Base-by-base conservation (phyloP, 2,888 invertebrate species). In the Ophonus ardosiacus region DNA sequence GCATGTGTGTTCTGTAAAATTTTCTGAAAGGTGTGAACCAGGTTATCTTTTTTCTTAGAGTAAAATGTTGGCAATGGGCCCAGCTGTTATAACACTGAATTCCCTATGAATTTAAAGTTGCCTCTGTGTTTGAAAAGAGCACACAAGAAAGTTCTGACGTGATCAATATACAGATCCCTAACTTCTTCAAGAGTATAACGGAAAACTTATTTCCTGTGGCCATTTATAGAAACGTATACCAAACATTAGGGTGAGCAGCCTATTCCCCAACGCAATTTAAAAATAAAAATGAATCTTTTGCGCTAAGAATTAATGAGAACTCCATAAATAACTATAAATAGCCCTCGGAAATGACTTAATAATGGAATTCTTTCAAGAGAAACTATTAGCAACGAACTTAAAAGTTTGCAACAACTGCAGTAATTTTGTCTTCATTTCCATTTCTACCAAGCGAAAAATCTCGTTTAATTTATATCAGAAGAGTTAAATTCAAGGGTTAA, bases 401-500 rank as follows among this genome's bases (percentile, higher is more conserved):
- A 74, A 74, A 74, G 43, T 74, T 74, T 43, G 18, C 17, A 74
- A 74, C 71, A 74, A 18, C 71, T 17, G 10, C 15, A 74, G 71
- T 43, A 74, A 74, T 74, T 74, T 74, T 17, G 10, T 74, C 71
- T 18, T 74, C 71, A 74, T 74, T 74, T 74, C 43, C 71, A 17
- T 13, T 74, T 21, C 43, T 40, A 18, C 71, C 40, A 17, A 13
- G 71, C 18, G 71, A 74, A 74, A 74, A 74, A 74, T 18, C 71
- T 43, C 43, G 8, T 74, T 43, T 43, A 74, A 74, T 74, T 74
- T 74, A 74, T 74, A 74, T 74, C 43, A 43, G 43, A 15, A 17
- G 38, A n/a, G 40, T 40, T 68, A 40, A 31, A 68, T 68, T 68
- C 40, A 68, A 38, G 43, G 71, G 71, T 74, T 74, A 74, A 74